Conservation (phyloP, 2,888 invertebrate genomes). For the Listrodromus nycthemerus region DNA sequence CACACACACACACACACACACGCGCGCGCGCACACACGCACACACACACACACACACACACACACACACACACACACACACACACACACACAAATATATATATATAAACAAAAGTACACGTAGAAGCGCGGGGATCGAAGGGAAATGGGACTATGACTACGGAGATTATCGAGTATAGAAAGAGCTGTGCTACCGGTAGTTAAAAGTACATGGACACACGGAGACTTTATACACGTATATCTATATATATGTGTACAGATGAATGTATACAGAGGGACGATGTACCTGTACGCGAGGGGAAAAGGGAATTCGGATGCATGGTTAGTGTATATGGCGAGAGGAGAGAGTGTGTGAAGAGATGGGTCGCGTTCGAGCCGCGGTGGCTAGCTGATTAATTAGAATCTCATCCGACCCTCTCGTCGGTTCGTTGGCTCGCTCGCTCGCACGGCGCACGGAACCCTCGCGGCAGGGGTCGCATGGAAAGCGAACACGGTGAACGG, state of each 20-base stretch:
- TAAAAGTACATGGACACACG: neutral
- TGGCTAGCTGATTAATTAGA: slow-evolving; percentile 82
- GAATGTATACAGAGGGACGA: neutral
- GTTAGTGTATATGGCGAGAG: slow-evolving; percentile 3
- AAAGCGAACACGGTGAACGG: slow-evolving; percentile 42
- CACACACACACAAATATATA: no score
- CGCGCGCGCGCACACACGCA: no score
- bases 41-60: no score
- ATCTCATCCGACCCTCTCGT: slow-evolving; percentile 71
- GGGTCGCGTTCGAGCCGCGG: slow-evolving; percentile 70
- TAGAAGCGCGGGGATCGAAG: neutral
- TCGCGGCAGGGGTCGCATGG: slow-evolving; percentile 38
- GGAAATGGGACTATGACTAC: slow-evolving; percentile 14
- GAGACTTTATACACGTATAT: neutral
- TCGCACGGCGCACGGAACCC: neutral
- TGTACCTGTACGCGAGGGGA: slow-evolving; percentile 4
- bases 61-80: no score
- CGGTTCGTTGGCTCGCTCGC: slow-evolving; percentile 56
- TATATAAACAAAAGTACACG: no score
- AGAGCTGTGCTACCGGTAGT: slow-evolving; percentile 5
- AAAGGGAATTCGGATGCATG: slow-evolving; percentile 10
- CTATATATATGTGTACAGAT: neutral
- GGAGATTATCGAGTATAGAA: slow-evolving; percentile 51
- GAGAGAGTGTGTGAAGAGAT: slow-evolving; percentile 49
- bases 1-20: no score